Percentiles rank a stretch among this genome's conserved stretches.
Conservation (phyloP, 2,113 vertebrate genomes). For the Emydura subglobosa region DNA sequence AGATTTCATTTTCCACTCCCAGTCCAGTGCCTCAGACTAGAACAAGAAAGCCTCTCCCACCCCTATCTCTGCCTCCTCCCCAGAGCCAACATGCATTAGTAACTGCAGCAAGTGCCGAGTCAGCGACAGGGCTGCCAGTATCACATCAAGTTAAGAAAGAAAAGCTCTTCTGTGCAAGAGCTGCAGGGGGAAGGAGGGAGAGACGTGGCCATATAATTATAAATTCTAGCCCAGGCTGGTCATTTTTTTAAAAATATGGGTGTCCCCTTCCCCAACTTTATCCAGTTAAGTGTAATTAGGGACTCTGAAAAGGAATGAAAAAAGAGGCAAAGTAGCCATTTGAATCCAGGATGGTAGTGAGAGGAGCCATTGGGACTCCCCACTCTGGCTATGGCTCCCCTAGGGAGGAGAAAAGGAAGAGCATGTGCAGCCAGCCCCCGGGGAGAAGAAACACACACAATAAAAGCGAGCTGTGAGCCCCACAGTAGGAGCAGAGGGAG, state of each 20-base stretch:
- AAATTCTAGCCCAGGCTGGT: background rate
- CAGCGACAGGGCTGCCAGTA: background rate
- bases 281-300: background rate
- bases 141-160: background rate
- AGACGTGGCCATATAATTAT: background rate
- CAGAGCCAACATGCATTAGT: background rate
- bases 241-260: background rate
- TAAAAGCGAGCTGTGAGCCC: background rate
- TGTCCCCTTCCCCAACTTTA: background rate
- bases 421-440: background rate
- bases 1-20: background rate
- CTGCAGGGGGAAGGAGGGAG: background rate
- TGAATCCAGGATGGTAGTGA: background rate
- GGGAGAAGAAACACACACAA: background rate
- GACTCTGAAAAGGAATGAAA: background rate
- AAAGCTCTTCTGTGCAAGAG: background rate
- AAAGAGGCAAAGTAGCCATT: background rate
- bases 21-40: background rate
- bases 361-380: background rate
- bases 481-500: background rate
- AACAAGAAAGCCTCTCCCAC: background rate
- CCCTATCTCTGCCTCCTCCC: accelerated
- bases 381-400: background rate
- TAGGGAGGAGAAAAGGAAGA: background rate
- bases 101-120: background rate